Percentiles rank a stretch among this genome's conserved stretches.
phyloP scores from a whole-genome alignment of 2,113 vertebrate species.

The Rhea americana region DNA sequence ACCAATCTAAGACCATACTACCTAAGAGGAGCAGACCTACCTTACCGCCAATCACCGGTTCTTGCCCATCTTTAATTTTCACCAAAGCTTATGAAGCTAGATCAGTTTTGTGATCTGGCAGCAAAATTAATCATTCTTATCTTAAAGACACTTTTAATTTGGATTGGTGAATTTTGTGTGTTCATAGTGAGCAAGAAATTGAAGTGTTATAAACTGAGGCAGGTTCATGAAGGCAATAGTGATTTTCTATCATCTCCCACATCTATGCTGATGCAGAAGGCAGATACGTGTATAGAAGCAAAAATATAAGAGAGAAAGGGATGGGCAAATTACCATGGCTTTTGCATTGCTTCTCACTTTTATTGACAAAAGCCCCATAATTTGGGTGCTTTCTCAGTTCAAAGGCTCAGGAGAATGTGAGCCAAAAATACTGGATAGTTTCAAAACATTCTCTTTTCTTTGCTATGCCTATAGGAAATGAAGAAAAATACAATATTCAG shows the following conservation, averaged over 20 bases:
- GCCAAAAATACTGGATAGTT: background rate
- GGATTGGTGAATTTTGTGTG: background rate
- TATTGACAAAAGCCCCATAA: background rate
- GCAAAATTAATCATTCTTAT: background rate
- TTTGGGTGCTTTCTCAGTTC: background rate
- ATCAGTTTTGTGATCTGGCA: background rate
- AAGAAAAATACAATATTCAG: background rate
- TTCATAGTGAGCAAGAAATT: background rate
- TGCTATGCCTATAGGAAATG: background rate
- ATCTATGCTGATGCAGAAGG: background rate
- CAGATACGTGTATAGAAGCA: background rate
- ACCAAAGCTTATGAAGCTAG: background rate
- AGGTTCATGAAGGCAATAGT: background rate
- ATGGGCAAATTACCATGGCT: background rate
- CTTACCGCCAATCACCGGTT: background rate
- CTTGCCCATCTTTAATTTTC: background rate
- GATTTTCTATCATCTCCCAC: rapidly evolving
- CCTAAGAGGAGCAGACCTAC: background rate
- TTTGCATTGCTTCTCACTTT: background rate
- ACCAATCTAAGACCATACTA: background rate
- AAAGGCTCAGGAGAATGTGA: background rate
- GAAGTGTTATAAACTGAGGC: background rate
- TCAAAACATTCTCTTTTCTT: background rate
- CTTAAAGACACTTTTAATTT: background rate
- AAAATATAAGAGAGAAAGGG: background rate